Evolutionary conservation across 2,113 vertebrate genomes (phyloP).

Genomic region (Myxocyprinus asiaticus): DNA sequence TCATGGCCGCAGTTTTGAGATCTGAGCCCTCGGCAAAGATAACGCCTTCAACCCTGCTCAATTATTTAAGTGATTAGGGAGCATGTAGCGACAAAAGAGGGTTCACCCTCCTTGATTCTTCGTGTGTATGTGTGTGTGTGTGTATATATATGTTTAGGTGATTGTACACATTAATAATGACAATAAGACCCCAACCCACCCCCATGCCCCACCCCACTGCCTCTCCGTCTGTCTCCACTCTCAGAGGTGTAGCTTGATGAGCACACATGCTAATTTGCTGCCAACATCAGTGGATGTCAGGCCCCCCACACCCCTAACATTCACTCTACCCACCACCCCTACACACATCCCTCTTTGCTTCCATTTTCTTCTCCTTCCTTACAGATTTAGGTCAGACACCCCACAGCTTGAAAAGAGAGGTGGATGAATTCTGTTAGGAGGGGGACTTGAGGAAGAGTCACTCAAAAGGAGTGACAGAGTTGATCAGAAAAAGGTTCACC

Average conservation of each 20-base stretch:
- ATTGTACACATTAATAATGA: slow-evolving; percentile 40
- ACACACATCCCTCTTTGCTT: neutral
- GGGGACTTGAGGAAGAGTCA: slow-evolving; percentile 18
- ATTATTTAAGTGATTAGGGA: slow-evolving; percentile 44
- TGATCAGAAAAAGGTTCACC: slow-evolving; percentile 55
- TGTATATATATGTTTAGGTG: neutral
- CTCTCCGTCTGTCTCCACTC: slow-evolving; percentile 48
- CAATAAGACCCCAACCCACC: slow-evolving; percentile 28
- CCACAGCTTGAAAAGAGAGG: slow-evolving; percentile 52
- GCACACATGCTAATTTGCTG: slow-evolving; percentile 67
- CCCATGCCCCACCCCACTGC: slow-evolving; percentile 16
- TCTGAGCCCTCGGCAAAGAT: slow-evolving; percentile 41
- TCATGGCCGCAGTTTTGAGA: slow-evolving; percentile 32
- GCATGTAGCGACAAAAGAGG: neutral
- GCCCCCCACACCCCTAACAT: slow-evolving; percentile 11
- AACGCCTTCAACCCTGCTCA: slow-evolving; percentile 47
- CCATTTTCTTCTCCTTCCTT: slow-evolving; percentile 48
- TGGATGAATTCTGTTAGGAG: slow-evolving; percentile 8
- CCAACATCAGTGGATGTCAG: slow-evolving; percentile 61
- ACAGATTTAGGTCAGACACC: slow-evolving; percentile 75
- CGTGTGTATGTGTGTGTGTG: neutral
- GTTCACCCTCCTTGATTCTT: neutral
- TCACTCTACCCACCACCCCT: neutral
- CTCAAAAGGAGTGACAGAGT: slow-evolving; percentile 38
- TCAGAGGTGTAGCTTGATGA: slow-evolving; percentile 56